phyloP scores from a whole-genome alignment of 2,888 invertebrate species.

The Podotricha telesiphe region DNA sequence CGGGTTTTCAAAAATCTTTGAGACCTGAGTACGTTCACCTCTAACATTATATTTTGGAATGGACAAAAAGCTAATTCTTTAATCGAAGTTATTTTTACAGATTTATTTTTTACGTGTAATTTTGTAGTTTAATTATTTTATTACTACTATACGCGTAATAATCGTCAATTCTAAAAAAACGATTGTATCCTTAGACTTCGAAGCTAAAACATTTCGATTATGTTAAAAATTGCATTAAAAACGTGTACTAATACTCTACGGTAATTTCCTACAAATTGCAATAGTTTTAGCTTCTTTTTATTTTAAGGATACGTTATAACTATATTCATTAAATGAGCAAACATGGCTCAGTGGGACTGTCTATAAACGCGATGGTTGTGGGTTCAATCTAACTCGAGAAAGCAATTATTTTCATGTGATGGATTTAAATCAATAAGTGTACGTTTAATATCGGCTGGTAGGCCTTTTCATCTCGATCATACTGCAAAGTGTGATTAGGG shows the following conservation, averaged over 20 bases:
- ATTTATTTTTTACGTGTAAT: not conserved
- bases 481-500: conserved; percentile 21
- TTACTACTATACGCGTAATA: not conserved
- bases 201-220: too few relatives aligned
- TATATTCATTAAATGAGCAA: too few relatives aligned
- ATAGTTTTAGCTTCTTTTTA: too few relatives aligned
- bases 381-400: too few relatives aligned
- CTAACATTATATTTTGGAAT: not conserved
- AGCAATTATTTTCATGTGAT: not conserved
- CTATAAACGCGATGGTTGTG: too few relatives aligned
- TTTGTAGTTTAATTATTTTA: not conserved
- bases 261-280: too few relatives aligned
- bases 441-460: conserved; percentile 3
- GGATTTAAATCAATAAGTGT: conserved; percentile 13
- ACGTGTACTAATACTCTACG: too few relatives aligned
- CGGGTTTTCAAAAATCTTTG: conserved; percentile 4
- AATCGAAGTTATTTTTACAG: not conserved
- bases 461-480: conserved; percentile 21
- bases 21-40: conserved; percentile 9
- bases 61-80: not conserved
- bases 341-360: too few relatives aligned
- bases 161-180: not conserved
- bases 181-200: too few relatives aligned
- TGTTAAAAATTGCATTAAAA: too few relatives aligned
- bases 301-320: too few relatives aligned